Percentiles rank a stretch among this genome's conserved stretches.
Conservation (phyloP, 92 coral and sea anemone genomes). For the Zoanthus sansibaricus region DNA sequence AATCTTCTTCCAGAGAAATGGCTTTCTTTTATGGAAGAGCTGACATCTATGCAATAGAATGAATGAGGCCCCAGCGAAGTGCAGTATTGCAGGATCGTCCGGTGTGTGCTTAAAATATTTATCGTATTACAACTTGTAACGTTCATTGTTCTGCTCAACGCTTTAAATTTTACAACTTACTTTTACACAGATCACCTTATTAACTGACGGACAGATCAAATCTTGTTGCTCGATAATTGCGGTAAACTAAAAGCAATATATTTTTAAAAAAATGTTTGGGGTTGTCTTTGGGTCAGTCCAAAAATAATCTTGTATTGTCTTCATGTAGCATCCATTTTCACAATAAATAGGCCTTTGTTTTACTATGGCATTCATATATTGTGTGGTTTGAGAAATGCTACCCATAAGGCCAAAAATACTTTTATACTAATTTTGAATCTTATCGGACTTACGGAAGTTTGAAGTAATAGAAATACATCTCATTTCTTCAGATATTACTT, state of each 20-base stretch:
- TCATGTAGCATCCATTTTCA: slow-evolving; percentile 14
- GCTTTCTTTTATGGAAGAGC: neutral
- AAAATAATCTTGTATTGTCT: slow-evolving; percentile 31
- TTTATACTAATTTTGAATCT: neutral
- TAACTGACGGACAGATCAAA: neutral
- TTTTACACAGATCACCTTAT: neutral
- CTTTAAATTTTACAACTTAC: neutral
- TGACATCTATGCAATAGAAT: neutral
- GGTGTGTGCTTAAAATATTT: slow-evolving; percentile 30
- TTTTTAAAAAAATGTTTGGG: neutral
- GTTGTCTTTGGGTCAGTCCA: neutral
- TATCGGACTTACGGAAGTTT: slow-evolving; percentile 3
- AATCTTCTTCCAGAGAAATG: neutral
- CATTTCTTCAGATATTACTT: too few species aligned
- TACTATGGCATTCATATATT: slow-evolving; percentile 18
- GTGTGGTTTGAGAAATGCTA: neutral
- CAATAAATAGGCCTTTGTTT: slow-evolving; percentile 39
- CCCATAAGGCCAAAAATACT: neutral
- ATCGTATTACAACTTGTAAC: slow-evolving; percentile 38
- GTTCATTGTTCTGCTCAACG: slow-evolving; percentile 10
- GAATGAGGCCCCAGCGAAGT: neutral
- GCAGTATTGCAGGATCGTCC: neutral
- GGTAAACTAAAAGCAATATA: neutral
- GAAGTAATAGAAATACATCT: neutral
- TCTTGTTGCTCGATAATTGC: neutral